These are phyloP conservation scores for Girardinichthys multiradiatus DNA, from an alignment of 2,113 vertebrate species.

Conservation along the genomic window DNA sequence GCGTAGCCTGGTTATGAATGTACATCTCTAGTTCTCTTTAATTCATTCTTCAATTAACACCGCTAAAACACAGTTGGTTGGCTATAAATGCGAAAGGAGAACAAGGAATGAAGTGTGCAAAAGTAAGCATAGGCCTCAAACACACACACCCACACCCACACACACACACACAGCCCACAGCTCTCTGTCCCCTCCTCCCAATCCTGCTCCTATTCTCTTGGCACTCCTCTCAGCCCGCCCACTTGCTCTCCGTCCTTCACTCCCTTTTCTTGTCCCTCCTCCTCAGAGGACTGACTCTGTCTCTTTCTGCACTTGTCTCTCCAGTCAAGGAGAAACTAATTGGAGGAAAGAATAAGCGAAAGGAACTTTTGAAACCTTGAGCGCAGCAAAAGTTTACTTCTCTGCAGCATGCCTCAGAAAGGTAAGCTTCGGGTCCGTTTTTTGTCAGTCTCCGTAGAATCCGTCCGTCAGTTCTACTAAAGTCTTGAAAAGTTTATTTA, in stretches of 20 bases:
- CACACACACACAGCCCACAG: constrained; percentile 1
- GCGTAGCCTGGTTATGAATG: too few relatives aligned
- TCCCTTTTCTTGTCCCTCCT: constrained; percentile 31
- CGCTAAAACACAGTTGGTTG: too few relatives aligned
- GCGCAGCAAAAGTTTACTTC: constrained; percentile 56
- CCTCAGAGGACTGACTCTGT: constrained; percentile 59
- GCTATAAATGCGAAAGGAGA: too few relatives aligned
- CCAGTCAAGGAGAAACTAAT: constrained; percentile 79
- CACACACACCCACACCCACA: not conserved
- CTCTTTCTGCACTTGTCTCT: constrained; percentile 70
- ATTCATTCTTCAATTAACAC: too few relatives aligned
- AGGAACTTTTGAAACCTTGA: constrained; percentile 69
- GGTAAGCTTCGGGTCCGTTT: constrained; percentile 76
- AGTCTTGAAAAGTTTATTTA: not conserved
- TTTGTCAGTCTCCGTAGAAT: not conserved
- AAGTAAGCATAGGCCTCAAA: too few relatives aligned
- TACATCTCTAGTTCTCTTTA: too few relatives aligned
- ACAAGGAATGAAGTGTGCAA: too few relatives aligned
- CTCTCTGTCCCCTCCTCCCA: not conserved
- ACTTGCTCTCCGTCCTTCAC: constrained; percentile 29
- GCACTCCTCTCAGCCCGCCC: constrained; percentile 73
- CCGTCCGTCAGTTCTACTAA: not conserved
- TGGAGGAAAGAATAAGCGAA: constrained; percentile 72
- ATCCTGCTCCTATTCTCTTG: constrained; percentile 20
- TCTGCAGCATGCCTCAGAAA: constrained; percentile 92